Evolutionary conservation across 92 coral and sea anemone genomes (phyloP), one percentile per base, ranked within the genome.

Genomic region (Meandrina meandrites): DNA sequence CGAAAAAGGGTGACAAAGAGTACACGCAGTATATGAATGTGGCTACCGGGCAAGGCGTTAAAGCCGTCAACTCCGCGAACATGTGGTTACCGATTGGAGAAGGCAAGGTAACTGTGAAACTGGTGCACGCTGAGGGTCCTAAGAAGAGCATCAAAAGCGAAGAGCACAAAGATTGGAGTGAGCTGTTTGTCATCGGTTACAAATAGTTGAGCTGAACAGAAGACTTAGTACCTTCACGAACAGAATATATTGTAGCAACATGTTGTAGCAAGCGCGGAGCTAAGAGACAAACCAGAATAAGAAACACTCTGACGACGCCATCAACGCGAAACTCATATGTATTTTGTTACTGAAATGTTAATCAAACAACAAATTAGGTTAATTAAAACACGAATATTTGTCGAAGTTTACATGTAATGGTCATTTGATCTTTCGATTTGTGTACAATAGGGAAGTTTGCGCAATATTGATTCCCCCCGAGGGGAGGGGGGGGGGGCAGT

Each of bases 1-100:
- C 78, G 48, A 19, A 22, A 19, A 36, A 18, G 27, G 27, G 12
- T 3, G 78, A 14, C 5, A 75, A 42, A 27, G 13, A 66, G 6
- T 92, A 66, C 87, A 75, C 54, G n/a, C 95, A 92, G 80, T 92
- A 74, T 86, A 84, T 92, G 89, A 92, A 92, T 79, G 90, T 92
- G 64, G 95, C 92, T 18, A 80, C 87, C 13, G 90, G 92, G 30
- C 86, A 85, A 15, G 81, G 86, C 42, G 84, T 92, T 6, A 78
- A 69, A 5, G 86, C 93, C 18, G 91, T 87, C 1, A 89, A 92
- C 80, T 92, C 95, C 10, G 89, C 93, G 16, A 92, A 92, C 79
- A 11, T 92, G 81, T 90, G 95, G 95, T 40, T 92, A 10, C 95
- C 95, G n/a, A 76, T 77, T 30, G 93, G 91, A 0, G 91, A 90